Percentiles rank a stretch among this genome's conserved stretches.
Conservation (phyloP, 2,113 vertebrate genomes). For the Megalops atlanticus region DNA sequence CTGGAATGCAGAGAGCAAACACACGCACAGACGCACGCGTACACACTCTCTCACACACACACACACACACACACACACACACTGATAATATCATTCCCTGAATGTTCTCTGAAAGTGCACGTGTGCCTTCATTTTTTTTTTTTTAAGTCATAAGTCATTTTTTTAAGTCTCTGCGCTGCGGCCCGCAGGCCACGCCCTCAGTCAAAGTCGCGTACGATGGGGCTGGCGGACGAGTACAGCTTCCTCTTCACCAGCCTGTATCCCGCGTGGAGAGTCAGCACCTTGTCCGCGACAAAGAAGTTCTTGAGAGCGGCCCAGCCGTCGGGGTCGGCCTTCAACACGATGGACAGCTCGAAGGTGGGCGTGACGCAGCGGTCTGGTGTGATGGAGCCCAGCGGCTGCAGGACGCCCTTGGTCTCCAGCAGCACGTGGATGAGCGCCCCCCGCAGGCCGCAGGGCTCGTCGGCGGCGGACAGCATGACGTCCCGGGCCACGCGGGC, state of each 20-base stretch:
- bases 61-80: too few relatives aligned
- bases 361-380: slow-evolving; percentile 59
- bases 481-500: slow-evolving; percentile 59
- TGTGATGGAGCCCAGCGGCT: slow-evolving; percentile 54
- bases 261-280: slow-evolving; percentile 66
- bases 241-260: slow-evolving; percentile 75
- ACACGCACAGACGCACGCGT: too few relatives aligned
- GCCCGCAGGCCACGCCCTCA: slow-evolving; percentile 16
- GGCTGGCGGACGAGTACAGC: slow-evolving; percentile 75
- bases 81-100: background rate
- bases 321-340: slow-evolving; percentile 56
- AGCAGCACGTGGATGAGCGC: slow-evolving; percentile 65
- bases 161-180: background rate
- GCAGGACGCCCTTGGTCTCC: slow-evolving; percentile 54
- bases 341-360: slow-evolving; percentile 72
- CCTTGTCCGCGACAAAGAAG: slow-evolving; percentile 60
- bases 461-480: slow-evolving; percentile 53
- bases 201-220: slow-evolving; percentile 62
- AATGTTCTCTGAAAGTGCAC: slow-evolving; percentile 11
- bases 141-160: background rate
- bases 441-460: slow-evolving; percentile 74
- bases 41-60: too few relatives aligned
- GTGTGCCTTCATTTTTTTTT: background rate
- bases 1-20: background rate
- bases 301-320: slow-evolving; percentile 62